Percentiles rank a stretch among this genome's conserved stretches.
Evolutionary conservation across 1,140 invertebrate species (phyloP).

Genomic region (Scaptomyza pallida): DNA sequence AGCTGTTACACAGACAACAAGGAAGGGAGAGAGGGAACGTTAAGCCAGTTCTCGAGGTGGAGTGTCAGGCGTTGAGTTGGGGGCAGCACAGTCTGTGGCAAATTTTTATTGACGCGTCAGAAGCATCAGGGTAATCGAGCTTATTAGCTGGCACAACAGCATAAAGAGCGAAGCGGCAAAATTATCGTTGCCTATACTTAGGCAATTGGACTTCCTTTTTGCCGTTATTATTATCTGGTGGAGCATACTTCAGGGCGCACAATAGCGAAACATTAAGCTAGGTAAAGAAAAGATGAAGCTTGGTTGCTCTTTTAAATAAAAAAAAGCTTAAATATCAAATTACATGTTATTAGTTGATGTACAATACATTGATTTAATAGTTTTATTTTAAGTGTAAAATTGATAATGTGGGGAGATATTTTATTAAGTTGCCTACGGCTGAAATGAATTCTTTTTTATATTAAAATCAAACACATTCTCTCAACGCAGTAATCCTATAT

Average conservation of each 20-base stretch:
- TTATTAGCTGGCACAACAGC: conserved; percentile 51
- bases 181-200: conserved; percentile 22
- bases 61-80: too few relatives aligned
- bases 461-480: too few relatives aligned
- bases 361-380: too few relatives aligned
- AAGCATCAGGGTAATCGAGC: conserved; percentile 68
- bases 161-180: conserved; percentile 4
- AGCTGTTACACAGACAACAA: conserved; percentile 34
- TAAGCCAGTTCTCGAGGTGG: not conserved
- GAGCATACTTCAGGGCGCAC: conserved; percentile 35
- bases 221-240: conserved; percentile 61
- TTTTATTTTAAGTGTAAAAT: too few relatives aligned
- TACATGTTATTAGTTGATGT: too few relatives aligned
- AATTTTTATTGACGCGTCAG: conserved; percentile 62
- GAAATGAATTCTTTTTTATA: too few relatives aligned
- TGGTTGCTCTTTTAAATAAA: not conserved
- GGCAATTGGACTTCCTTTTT: conserved; percentile 1
- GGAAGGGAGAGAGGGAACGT: not conserved
- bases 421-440: too few relatives aligned
- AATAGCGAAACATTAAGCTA: not conserved
- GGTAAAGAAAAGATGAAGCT: too few relatives aligned
- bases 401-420: too few relatives aligned
- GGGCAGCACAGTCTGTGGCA: conserved; percentile 31
- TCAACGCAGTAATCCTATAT: too few relatives aligned
- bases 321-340: too few relatives aligned